These are phyloP conservation scores for Rhynchotus rufescens DNA, from an alignment of 2,797 vertebrate species.

Conservation along the genomic window DNA sequence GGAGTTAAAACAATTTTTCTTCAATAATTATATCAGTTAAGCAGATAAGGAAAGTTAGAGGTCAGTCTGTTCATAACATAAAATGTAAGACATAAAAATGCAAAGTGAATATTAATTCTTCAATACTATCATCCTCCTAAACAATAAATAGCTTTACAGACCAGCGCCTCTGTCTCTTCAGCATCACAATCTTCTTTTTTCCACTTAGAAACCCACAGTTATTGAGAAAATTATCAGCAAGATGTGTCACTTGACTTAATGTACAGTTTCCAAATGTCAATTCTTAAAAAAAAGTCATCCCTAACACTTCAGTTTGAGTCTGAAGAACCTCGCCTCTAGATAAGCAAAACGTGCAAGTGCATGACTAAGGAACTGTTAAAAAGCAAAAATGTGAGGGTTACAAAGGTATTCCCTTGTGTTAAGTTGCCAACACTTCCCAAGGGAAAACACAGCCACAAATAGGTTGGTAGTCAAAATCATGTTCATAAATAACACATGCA, in stretches of 20 bases:
- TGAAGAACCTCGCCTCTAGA: not conserved
- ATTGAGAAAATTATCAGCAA: not conserved
- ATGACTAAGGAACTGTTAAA: not conserved
- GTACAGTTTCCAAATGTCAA: not conserved
- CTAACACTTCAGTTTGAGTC: not conserved
- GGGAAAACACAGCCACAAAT: not conserved
- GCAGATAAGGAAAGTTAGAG: not conserved
- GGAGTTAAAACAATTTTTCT: not conserved
- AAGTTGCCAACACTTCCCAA: not conserved
- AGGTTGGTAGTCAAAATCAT: not conserved
- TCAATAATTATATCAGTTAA: not conserved
- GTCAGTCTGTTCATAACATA: not conserved
- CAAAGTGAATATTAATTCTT: not conserved
- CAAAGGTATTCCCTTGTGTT: not conserved
- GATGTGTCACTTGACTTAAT: not conserved
- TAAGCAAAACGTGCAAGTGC: not conserved
- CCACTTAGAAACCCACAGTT: not conserved
- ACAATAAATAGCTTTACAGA: not conserved
- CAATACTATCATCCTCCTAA: not conserved
- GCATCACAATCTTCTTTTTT: not conserved
- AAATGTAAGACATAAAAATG: not conserved
- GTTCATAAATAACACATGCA: constrained; percentile 6
- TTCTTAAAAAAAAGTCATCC: not conserved
- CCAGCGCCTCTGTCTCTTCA: not conserved
- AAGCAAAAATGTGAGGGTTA: not conserved